Base-by-base conservation (phyloP, 2,888 invertebrate species). In the Mimachlamys varia region DNA sequence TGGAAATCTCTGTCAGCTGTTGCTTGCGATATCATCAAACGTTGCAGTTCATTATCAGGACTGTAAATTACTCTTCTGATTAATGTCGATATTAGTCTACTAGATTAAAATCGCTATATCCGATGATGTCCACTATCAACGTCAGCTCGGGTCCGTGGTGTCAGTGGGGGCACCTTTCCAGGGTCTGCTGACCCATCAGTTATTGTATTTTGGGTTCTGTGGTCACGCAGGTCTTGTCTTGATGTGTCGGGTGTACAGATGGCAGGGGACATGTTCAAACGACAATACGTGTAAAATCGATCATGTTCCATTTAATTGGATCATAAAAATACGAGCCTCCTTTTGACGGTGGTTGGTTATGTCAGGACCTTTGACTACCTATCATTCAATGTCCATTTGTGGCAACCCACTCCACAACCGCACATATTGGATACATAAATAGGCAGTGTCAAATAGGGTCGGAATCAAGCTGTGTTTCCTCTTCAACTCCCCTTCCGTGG, bases 341-440 rank as follows among this genome's bases (percentile, higher is more conserved):
- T 62, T 62, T 62, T 62, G 62, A n/a, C 62, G 3, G 27, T 76
- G 76, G 76, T 76, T 33, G 10, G 76, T 76, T 76, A 76, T 76
- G 76, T 76, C 76, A 76, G 10, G 76, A 76, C 27, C 76, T 76
- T 76, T 76, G 76, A 76, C 76, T 76, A 76, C 76, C 76, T 76
- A 76, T 76, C 76, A 76, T 76, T 76, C 76, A 76, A 15, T 76
- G 33, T 27, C 33, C 76, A 76, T 76, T 76, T 33, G 33, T 33
- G 76, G 33, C 76, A 76, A 76, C 44, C 44, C 44, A 44, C 44
- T 44, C 4, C 4, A 44, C 76, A 19, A 33, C 76, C 33, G 76
- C 33, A 76, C 76, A 76, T 76, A 76, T 76, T 19, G 76, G 33
- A 12, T 19, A 76, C 33, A 76, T 76, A 27, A 76, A 76, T 76